Conservation (phyloP, 2,888 invertebrate genomes). For the Macrophya alboannulata region DNA sequence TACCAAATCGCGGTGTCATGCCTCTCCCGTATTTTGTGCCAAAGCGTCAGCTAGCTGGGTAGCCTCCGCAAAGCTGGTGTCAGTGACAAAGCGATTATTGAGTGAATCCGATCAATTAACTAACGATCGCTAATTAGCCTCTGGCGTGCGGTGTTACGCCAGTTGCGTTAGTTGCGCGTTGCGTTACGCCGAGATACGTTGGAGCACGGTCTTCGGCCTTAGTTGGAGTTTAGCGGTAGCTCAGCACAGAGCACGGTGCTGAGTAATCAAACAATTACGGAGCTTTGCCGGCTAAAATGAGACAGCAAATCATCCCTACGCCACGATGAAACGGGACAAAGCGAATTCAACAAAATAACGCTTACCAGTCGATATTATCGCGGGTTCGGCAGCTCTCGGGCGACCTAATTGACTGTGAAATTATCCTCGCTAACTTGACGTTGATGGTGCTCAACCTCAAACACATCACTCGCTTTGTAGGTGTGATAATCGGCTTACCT, state of each 20-base stretch:
- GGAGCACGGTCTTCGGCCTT: constrained; percentile 67
- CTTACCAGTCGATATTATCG: constrained; percentile 76
- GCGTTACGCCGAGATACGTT: constrained; percentile 56
- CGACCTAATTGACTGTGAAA: constrained; percentile 78
- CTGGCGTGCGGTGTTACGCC: constrained; percentile 38
- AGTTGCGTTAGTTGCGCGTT: constrained; percentile 54
- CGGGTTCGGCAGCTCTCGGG: constrained; percentile 70
- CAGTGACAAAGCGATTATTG: constrained; percentile 54
- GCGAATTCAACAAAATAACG: constrained; percentile 78
- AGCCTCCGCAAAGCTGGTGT: constrained; percentile 15
- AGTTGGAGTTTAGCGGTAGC: constrained; percentile 78
- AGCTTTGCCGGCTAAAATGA: constrained; percentile 64
- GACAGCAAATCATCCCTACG: constrained; percentile 61
- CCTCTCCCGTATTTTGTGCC: background rate
- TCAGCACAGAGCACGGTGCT: constrained; percentile 73
- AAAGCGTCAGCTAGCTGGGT: constrained; percentile 14
- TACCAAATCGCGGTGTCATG: background rate
- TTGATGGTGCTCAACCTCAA: constrained; percentile 29
- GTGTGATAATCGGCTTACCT: constrained; percentile 2
- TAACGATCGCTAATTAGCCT: constrained; percentile 65
- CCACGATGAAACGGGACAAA: constrained; percentile 65
- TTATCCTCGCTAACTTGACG: constrained; percentile 67
- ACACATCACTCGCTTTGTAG: background rate
- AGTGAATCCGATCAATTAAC: constrained; percentile 71
- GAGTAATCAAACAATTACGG: constrained; percentile 80